Conservation (phyloP, 2,113 vertebrate genomes). For the Parotia lawesii region DNA sequence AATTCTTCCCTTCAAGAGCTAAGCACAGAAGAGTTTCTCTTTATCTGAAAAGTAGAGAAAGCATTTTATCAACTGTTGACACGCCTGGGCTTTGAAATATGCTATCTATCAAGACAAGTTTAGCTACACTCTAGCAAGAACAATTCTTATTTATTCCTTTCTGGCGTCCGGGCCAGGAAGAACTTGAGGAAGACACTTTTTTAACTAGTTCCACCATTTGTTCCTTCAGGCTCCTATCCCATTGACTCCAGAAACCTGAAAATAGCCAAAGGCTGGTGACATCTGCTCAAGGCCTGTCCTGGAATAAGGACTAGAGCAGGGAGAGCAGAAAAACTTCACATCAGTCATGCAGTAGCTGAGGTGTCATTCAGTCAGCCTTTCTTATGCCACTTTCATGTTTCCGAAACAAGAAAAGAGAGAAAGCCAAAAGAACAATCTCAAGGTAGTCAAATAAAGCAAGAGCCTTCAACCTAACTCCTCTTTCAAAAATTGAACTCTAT, state of each 20-base stretch:
- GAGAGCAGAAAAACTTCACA: fast-evolving
- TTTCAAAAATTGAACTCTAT: not conserved
- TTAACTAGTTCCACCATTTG: not conserved
- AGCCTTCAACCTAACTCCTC: not conserved
- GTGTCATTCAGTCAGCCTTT: not conserved
- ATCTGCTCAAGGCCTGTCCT: not conserved
- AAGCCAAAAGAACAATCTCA: not conserved
- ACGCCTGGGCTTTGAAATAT: not conserved
- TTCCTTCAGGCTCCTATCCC: not conserved
- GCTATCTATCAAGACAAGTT: not conserved
- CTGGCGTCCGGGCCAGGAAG: not conserved
- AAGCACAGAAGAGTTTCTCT: constrained; percentile 14
- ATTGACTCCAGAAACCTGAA: not conserved
- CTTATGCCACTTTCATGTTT: not conserved
- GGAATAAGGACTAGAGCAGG: not conserved
- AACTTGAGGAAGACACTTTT: not conserved
- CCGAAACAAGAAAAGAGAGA: not conserved
- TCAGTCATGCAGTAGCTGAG: not conserved
- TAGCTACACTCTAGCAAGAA: not conserved
- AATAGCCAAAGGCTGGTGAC: not conserved
- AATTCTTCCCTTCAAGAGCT: constrained; percentile 4
- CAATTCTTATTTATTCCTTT: not conserved
- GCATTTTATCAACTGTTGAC: not conserved
- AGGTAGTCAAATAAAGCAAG: not conserved
- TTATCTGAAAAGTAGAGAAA: constrained; percentile 28